Base-by-base conservation (phyloP, 2,888 invertebrate species). In the Lycia hirtaria region DNA sequence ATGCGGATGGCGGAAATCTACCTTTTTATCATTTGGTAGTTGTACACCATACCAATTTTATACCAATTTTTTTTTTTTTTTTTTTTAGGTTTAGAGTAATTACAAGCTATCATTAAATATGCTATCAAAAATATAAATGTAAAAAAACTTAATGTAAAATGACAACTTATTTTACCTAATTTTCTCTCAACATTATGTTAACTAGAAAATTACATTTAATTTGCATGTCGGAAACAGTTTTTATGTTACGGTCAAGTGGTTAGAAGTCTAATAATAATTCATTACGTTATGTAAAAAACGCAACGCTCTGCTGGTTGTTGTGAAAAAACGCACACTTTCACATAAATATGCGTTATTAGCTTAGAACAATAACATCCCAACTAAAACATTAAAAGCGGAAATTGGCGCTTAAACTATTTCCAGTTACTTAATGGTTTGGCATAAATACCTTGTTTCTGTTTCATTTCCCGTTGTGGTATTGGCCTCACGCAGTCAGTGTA, bases 231-330 rank as follows among this genome's bases (percentile, higher is more conserved):
- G 54, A 54, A 54, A 47, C 24, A 47, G 10, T 20, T 22, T 24
- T 40, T 35, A 22, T 26, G 52, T 57, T 52, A 43, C 52, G 57
- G 57, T 57, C 43, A 57, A 57, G 52, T 48, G 57, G 37, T 52
- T 52, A 20, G 40, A 48, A 52, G 38, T 30, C 32, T 26, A 41
- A 51, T 41, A 44, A 48, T 51, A 48, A 57, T 57, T 48, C 51
- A 41, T 57, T 57, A 48, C 35, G 17, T 38, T 33, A 48, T 43
- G 56, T 51, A 33, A 57, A 56, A 47, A 56, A 47, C 40, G 37
- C 28, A 43, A 52, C 57, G 57, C 52, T 52, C 52, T 30, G 22
- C 3, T 41, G 57, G 37, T 17, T 52, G 22, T 15, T 24, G 26
- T 47, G n/a, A 32, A 30, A 54, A 28, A 50, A 50, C 30, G 38